Base-by-base conservation (phyloP, 1,140 invertebrate genomes). In the Trichomalopsis sarcophagae region DNA sequence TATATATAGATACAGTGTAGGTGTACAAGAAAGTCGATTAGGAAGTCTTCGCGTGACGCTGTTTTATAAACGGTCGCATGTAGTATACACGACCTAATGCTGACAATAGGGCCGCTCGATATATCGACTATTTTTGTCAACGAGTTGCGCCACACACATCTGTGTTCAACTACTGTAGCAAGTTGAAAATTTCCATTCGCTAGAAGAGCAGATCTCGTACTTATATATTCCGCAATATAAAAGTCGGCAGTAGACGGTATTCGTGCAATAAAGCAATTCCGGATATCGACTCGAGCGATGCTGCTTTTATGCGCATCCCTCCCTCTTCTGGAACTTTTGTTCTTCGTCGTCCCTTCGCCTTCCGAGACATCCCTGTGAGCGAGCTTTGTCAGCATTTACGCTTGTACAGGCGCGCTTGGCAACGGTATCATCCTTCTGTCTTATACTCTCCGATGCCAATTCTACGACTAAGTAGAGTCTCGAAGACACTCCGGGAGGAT, bases 111-210 rank as follows among this genome's bases (percentile, higher is more conserved):
- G 44, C 23, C 88, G 88, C 79, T 89, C 88, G 85, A 89, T 89
- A 88, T 87, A 88, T 89, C 73, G 88, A 89, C 85, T 86, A 80
- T 87, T 87, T 86, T 86, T 79, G 81, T 79, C 55, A 62, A 71
- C 79, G 44, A 30, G 55, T 21, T n/a, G 1, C 17, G 27, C 27
- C 27, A 1, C 14, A 6, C 5, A 62, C 1, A 21, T 7, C 21
- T n/a, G 21, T 62, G 40, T 44, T 7, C 10, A 44, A 44, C 40
- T 27, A 27, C 6, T 44, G 11, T 9, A 44, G 40, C 40, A 9
- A 44, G 40, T 44, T 44, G 40, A 44, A 44, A 44, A 11, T 44
- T 44, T 44, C 40, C 10, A 1, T 44, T 7, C 40, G 40, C 40
- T 36, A 44, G 6, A 44, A 44, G 40, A 44, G 40, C 40, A 44